phyloP scores from a whole-genome alignment of 2,797 vertebrate genomes.

The Balearica regulorum region DNA sequence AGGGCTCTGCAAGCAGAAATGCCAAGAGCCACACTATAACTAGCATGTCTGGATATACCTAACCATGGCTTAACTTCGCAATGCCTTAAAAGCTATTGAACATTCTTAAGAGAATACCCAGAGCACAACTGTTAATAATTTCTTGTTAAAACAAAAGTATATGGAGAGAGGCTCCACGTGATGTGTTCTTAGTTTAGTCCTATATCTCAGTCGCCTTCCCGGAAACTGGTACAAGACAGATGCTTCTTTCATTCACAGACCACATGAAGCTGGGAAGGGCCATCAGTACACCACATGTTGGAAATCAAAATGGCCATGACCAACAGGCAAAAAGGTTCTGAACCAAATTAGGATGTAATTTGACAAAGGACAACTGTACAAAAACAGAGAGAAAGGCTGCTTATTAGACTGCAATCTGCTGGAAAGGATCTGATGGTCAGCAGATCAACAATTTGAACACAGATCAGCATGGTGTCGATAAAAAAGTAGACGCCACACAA shows the following conservation, averaged over 20 bases:
- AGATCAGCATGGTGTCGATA: background rate
- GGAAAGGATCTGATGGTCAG: background rate
- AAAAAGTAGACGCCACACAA: background rate
- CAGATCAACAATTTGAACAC: background rate
- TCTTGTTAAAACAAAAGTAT: background rate
- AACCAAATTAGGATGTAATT: background rate
- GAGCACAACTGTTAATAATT: background rate
- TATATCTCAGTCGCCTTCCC: fast-evolving
- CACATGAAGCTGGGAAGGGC: background rate
- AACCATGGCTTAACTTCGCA: background rate
- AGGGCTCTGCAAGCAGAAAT: background rate
- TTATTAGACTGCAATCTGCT: background rate
- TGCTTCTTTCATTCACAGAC: background rate
- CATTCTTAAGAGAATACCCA: background rate
- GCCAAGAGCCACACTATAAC: background rate
- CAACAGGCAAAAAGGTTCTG: background rate
- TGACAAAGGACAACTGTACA: background rate
- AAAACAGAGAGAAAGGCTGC: background rate
- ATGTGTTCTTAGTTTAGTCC: background rate
- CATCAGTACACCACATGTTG: fast-evolving
- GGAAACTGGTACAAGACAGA: background rate
- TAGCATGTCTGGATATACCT: background rate
- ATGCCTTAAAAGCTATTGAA: background rate
- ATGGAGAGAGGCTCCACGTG: background rate
- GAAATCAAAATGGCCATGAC: background rate